These are phyloP conservation scores for Ctenoplectra terminalis DNA, from an alignment of 1,140 invertebrate genomes.

Conservation along the genomic window DNA sequence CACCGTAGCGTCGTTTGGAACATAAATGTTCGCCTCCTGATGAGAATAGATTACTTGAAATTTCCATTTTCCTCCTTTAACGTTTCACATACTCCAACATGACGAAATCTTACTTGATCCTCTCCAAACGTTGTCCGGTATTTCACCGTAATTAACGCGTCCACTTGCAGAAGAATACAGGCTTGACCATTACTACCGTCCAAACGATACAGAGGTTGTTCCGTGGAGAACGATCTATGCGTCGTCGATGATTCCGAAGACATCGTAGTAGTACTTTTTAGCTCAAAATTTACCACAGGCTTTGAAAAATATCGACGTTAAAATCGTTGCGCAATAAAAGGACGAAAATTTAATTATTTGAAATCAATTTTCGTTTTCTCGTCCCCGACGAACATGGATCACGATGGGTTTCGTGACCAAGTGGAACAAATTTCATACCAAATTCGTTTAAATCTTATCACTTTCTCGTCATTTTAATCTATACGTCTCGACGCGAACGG, in stretches of 20 bases:
- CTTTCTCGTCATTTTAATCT: too few species aligned
- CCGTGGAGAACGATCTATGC: constrained; percentile 59
- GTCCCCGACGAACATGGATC: background rate
- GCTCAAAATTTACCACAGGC: constrained; percentile 59
- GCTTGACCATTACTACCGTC: constrained; percentile 86
- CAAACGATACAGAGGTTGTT: constrained; percentile 85
- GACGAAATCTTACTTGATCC: constrained; percentile 79
- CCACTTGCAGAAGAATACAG: constrained; percentile 87
- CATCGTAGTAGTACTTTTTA: constrained; percentile 55
- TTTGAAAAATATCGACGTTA: constrained; percentile 40
- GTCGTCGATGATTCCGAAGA: constrained; percentile 59
- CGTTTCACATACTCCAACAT: too few species aligned
- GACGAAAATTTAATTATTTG: too few species aligned
- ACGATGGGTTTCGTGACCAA: too few species aligned
- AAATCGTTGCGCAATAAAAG: background rate
- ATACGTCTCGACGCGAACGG: background rate
- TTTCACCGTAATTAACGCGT: constrained; percentile 86
- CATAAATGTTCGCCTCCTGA: constrained; percentile 86
- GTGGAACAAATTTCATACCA: too few species aligned
- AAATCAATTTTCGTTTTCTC: background rate
- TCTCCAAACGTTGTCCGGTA: constrained; percentile 87
- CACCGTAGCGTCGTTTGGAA: constrained; percentile 86
- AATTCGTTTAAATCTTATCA: too few species aligned
- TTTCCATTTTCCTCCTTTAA: background rate
- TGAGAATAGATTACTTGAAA: constrained; percentile 53